Base-by-base conservation (phyloP, 2,888 invertebrate species). In the Volucella inflata region DNA sequence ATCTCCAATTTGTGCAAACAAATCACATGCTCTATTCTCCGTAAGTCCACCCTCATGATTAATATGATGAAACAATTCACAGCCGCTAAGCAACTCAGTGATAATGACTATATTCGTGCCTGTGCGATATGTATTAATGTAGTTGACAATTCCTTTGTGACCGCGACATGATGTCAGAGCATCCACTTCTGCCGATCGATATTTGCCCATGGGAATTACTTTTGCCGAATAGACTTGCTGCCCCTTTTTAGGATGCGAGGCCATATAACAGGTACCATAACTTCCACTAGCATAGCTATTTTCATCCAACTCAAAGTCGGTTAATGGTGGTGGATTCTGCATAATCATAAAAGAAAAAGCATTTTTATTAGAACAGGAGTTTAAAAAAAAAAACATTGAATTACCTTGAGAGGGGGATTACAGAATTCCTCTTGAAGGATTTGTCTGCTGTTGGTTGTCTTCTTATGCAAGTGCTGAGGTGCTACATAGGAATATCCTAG, bases 401-500 rank as follows among this genome's bases (percentile, higher is more conserved):
- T 87, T 65, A 91, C 91, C 87, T 87, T 88, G 42, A 90, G 71
- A 60, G 89, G 88, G 16, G 88, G 77, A 87, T 90, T 90, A 67
- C 88, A 90, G 87, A 89, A 91, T 57, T 91, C 90, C 46, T 87
- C 85, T 53, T 87, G 68, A 17, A 21, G 65, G 16, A 74, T 30
- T 55, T 71, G 80, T 60, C 84, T 84, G 70, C 57, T 77, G 46
- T 38, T 82, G 17, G 79, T 51, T 55, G 74, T 36, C 57, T 87
- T 87, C 57, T 83, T 88, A 40, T 87, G 88, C 62, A 90, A 88
- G 84, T 91, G 91, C 62, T 91, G 90, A 0, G 99, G 99, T 0
- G 98, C 97, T 71, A 99, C 96, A 92, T 97, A 99, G 0, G 98
- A 98, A 91, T 99, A 99, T 40, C 98, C 97, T 96, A 71, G 70